phyloP scores from a whole-genome alignment of 2,888 invertebrate genomes.

The Protonemura montana region DNA sequence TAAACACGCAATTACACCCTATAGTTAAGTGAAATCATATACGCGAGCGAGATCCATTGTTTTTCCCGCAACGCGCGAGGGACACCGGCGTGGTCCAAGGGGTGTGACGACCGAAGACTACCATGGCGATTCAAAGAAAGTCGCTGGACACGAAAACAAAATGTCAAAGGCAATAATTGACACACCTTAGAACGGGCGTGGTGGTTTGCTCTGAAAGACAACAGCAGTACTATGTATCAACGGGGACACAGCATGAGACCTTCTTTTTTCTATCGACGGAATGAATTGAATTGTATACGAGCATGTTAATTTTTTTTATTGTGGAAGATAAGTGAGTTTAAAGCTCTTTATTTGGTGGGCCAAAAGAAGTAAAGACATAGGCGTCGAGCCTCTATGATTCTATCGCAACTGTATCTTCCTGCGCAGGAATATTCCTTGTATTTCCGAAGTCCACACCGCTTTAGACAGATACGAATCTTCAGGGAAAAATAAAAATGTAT shows the following conservation, averaged over 20 bases:
- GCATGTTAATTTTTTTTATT: neutral
- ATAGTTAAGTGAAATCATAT: neutral
- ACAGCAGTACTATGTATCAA: neutral
- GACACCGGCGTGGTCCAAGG: neutral
- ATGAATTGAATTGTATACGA: neutral
- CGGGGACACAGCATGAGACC: neutral
- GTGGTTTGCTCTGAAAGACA: neutral
- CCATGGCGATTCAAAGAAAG: neutral
- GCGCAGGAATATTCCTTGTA: too few relatives aligned
- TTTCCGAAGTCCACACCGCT: too few relatives aligned
- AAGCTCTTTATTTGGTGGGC: neutral
- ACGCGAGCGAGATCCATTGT: neutral
- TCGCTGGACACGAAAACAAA: neutral
- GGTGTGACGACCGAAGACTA: neutral
- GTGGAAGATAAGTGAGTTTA: neutral
- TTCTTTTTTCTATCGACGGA: neutral
- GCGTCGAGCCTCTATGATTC: neutral
- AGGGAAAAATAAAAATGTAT: too few relatives aligned
- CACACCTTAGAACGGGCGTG: neutral
- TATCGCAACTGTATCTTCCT: neutral
- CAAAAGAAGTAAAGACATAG: neutral
- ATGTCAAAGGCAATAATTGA: slow-evolving; percentile 12
- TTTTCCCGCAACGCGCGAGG: neutral
- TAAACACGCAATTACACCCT: neutral
- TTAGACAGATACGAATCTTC: too few relatives aligned